Base-by-base conservation (phyloP, 2,888 invertebrate species). In the Drosophila paramelanica region DNA sequence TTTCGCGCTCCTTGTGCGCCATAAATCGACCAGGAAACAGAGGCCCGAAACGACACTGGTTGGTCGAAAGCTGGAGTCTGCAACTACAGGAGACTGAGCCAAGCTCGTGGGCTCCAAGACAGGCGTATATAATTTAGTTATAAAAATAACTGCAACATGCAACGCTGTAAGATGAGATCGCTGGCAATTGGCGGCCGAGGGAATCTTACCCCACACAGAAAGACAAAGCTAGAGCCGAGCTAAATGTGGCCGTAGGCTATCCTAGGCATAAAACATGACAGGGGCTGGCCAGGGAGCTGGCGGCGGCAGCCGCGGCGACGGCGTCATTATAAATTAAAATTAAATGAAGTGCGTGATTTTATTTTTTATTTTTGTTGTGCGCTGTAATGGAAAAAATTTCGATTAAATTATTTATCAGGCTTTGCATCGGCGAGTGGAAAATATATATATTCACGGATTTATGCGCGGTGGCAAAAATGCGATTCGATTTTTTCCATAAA, bases 101-200 rank as follows among this genome's bases (percentile, higher is more conserved):
- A n/a, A 17, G 25, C 57, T 70, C 68, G 70, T 70, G 76, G 59
- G 60, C 65, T 38, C 67, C 56, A 64, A 60, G 73, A 77, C 81
- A 67, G 78, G 80, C 88, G 87, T 89, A 82, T 89, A 87, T 91
- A 90, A 91, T 90, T 91, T 90, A 90, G 90, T 91, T 90, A 90
- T 90, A 91, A 90, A 90, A 91, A 90, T 89, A 90, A 90, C 89
- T 89, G 81, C 90, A 83, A 79, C 73, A 81, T 79, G 81, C 71
- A 58, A 55, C 25, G 56, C 59, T 77, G 79, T 83, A 88, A 90
- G 88, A 88, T 80, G 87, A 81, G 84, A 90, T 90, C 81, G 76
- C 59, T 62, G 49, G 55, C 67, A 66, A 70, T 74, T 79, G 77
- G 71, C 68, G 70, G 59, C 47, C 36, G 42, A 52, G 36, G 51